Percentiles rank a stretch among this genome's conserved stretches.
Evolutionary conservation across 2,888 invertebrate genomes (phyloP).

Genomic region (Biston betularia): DNA sequence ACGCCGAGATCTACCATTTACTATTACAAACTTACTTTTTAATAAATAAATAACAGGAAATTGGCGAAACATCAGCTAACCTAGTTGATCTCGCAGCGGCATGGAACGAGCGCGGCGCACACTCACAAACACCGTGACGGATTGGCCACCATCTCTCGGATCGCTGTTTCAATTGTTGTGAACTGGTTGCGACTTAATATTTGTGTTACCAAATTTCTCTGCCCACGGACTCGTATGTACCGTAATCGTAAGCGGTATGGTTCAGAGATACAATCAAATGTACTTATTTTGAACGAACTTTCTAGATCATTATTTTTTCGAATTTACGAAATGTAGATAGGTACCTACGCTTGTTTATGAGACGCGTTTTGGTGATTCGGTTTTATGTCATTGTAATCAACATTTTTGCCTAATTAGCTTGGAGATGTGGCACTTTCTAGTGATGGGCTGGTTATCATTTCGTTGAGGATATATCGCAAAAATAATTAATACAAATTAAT

Average conservation of each 20-base stretch:
- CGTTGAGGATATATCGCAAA: too few species aligned
- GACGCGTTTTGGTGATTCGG: constrained; percentile 2
- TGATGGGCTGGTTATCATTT: too few species aligned
- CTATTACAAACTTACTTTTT: not conserved
- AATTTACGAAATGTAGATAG: constrained; percentile 19
- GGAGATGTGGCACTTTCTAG: too few species aligned
- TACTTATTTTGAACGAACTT: constrained; percentile 70
- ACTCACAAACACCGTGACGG: constrained; percentile 61
- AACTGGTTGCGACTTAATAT: constrained; percentile 62
- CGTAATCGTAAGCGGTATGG: constrained; percentile 74
- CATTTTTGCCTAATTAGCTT: too few species aligned
- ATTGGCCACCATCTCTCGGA: constrained; percentile 69
- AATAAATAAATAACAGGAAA: constrained; percentile 21
- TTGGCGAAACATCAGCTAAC: constrained; percentile 27
- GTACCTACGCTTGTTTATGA: not conserved
- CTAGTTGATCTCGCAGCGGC: constrained; percentile 31
- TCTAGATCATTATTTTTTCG: constrained; percentile 69
- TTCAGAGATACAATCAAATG: constrained; percentile 74
- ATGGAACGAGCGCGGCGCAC: constrained; percentile 29
- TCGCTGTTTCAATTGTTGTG: constrained; percentile 72
- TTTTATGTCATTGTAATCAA: not conserved
- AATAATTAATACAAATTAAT: too few species aligned
- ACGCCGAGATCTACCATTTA: not conserved
- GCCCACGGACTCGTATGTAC: constrained; percentile 70
- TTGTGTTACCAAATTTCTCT: constrained; percentile 74